Base-by-base conservation (phyloP, 1,140 invertebrate species). In the Drosophila quadrilineata region DNA sequence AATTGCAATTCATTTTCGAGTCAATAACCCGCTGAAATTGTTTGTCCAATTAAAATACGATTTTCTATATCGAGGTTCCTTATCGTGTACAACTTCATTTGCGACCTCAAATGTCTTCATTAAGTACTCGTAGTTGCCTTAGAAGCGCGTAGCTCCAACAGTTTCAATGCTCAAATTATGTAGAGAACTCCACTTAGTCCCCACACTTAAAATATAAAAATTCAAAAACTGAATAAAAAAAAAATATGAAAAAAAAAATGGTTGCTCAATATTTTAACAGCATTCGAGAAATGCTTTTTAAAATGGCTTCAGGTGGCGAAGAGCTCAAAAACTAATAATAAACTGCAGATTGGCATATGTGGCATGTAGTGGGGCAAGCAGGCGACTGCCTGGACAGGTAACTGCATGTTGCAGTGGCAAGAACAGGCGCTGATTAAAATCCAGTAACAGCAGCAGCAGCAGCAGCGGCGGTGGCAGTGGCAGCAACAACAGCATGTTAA, bases 401-500 rank as follows among this genome's bases (percentile, higher is more conserved):
- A 36, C 36, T 31, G 48, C 46, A 53, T 60, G 46, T 52, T 26
- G 31, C 28, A 36, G 48, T 5, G 33, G 29, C 43, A 56, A 64
- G 41, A 75, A 67, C 59, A 70, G 65, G 49, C 75, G 46, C 71
- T 71, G 75, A 82, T 80, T 80, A 79, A 75, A 79, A 76, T 80
- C 60, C 71, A 80, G 52, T 56, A 52, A 41, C 72, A 68, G 40
- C 40, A 59, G 14, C 26, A 59, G 26, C 31, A 50, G 8, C 41
- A 45, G 9, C 46, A 41, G 36, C 33, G 46, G 8, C 50, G 40
- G n/a, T 41, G 24, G 43, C 66, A 71, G 36, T 46, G 53, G 57
- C 71, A 82, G 66, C 72, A 75, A 59, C 66, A 85, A 74, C 79
- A 85, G 68, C 74, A 79, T 84, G 79, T 84, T 84, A 84, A 84